Evolutionary conservation across 2,113 vertebrate genomes (phyloP).

Genomic region (Coryphaenoides rupestris): DNA sequence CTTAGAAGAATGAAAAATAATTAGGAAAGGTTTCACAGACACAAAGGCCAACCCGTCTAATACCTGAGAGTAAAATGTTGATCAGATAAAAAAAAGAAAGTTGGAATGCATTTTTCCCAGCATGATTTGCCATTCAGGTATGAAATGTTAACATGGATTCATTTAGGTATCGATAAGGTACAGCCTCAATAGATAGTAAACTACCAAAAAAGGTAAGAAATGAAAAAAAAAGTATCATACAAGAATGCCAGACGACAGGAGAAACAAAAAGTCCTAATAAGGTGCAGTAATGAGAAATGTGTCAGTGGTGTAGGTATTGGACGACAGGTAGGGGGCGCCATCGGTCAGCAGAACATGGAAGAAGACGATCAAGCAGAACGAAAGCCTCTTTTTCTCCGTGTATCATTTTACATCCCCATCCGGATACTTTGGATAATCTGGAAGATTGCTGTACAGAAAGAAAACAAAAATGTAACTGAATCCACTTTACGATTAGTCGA

Average conservation of each 20-base stretch:
- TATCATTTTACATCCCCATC: conserved; percentile 80
- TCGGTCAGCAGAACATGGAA: neutral
- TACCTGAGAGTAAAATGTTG: neutral
- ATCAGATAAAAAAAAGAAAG: neutral
- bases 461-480: neutral
- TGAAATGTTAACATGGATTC: no score
- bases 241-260: no score
- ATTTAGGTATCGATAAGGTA: no score
- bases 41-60: neutral
- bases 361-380: conserved; percentile 6
- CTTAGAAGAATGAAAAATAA: neutral
- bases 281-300: neutral
- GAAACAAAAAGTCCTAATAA: no score
- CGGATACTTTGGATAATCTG: conserved; percentile 88
- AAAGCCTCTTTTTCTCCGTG: neutral
- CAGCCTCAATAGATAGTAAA: no score
- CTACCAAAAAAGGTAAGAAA: no score
- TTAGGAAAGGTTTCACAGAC: neutral
- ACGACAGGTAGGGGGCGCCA: neutral
- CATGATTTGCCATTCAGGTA: neutral
- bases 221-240: no score
- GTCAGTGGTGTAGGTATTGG: neutral
- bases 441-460: conserved; percentile 78
- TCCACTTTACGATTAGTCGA: no score
- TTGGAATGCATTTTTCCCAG: neutral